Conservation (phyloP, 2,113 vertebrate species). For the Lagopus muta region DNA sequence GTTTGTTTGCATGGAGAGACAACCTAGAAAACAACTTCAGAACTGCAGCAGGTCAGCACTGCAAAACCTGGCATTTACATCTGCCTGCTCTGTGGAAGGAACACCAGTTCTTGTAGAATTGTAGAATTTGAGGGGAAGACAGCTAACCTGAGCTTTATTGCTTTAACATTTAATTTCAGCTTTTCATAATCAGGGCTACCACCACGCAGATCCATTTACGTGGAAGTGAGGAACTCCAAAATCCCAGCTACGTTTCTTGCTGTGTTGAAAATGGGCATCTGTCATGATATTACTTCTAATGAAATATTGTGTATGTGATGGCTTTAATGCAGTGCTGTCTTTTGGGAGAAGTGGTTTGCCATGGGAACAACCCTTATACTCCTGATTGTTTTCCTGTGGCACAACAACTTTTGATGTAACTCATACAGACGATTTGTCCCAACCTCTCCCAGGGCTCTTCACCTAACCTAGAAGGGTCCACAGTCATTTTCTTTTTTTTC, state of each 20-base stretch:
- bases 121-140: neutral
- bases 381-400: conserved; percentile 46
- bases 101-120: neutral
- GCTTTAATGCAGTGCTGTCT: conserved; percentile 57
- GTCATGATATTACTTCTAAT: conserved; percentile 71
- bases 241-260: conserved; percentile 68
- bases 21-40: neutral
- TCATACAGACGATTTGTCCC: conserved; percentile 6
- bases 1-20: neutral
- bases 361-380: conserved; percentile 48
- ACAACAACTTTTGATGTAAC: conserved; percentile 57
- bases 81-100: neutral
- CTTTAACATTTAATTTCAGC: conserved; percentile 51
- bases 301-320: conserved; percentile 70
- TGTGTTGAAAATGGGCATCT: conserved; percentile 56
- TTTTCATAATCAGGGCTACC: conserved; percentile 56
- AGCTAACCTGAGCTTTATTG: conserved; percentile 14
- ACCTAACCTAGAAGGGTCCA: conserved; percentile 21
- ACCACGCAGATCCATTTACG: conserved; percentile 67
- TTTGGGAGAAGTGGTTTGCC: conserved; percentile 59
- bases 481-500: neutral
- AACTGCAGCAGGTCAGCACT: neutral
- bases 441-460: conserved; percentile 29
- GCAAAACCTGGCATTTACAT: neutral
- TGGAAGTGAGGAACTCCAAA: conserved; percentile 72